Evolutionary conservation across 2,113 vertebrate genomes (phyloP), one percentile per base, ranked within the genome.

Genomic region (Takifugu bimaculatus): DNA sequence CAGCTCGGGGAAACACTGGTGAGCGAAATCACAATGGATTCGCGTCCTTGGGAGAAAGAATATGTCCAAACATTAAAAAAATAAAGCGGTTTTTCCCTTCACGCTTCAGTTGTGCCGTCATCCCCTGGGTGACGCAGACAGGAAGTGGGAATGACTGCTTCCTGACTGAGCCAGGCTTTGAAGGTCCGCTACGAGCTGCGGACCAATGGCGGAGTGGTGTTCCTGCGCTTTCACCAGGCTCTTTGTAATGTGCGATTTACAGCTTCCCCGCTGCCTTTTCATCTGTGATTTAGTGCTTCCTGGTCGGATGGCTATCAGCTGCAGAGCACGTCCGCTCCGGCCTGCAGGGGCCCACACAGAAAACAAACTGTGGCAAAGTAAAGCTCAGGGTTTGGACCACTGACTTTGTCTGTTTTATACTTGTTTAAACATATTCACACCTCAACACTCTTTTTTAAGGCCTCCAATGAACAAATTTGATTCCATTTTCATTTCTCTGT

Each of bases 71-170:
- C 79, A 77, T 57, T 27, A 57, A 68, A 74, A 74, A 76, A 57
- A 69, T 50, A 26, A 26, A 39, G 35, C 9, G 35, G 26, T 64
- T 69, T 77, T 83, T 88, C 13, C 74, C 79, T 72, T 83, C 72
- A 75, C 87, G 73, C 85, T 71, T 76, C 72, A 9, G 59, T 60
- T 61, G 68, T 28, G 57, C 56, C 27, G 14, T 59, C 58, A 39
- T 82, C 82, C 75, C 64, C 26, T 3, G 84, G 68, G 87, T 68
- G 58, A 28, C 26, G 26, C 52, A n/a, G 75, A 83, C 84, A 86
- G 89, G 88, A 91, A 90, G 73, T 85, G 65, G 75, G 83, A 84
- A 87, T 85, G 79, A 87, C 75, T 76, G 86, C 87, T 88, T 91
- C 88, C 89, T 91, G 88, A 70, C 61, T 15, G 57, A 39, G 74